Evolutionary conservation across 92 coral and sea anemone species (phyloP).

Genomic region (Epizoanthus stellaris): DNA sequence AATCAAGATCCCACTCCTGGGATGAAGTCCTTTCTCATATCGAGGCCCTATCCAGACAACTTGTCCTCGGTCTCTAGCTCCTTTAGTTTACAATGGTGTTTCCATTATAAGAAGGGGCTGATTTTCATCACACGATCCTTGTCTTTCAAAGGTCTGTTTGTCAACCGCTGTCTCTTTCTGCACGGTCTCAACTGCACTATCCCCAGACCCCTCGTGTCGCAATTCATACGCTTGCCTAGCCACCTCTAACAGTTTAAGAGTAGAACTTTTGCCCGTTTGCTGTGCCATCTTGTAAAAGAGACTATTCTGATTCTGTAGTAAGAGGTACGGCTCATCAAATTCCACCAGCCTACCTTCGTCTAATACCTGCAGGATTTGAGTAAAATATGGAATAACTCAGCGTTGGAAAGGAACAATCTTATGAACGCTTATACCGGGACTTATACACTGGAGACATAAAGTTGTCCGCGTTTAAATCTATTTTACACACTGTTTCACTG

Average conservation of each 20-base stretch:
- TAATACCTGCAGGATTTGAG: slow-evolving; percentile 67
- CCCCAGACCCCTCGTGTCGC: slow-evolving; percentile 58
- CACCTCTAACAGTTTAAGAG: slow-evolving; percentile 71
- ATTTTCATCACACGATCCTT: not conserved
- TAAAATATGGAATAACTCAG: not conserved
- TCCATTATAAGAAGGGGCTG: slow-evolving; percentile 17
- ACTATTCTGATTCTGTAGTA: slow-evolving; percentile 67
- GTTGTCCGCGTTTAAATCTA: too few relatives aligned
- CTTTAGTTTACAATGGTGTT: not conserved
- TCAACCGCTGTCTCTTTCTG: slow-evolving; percentile 8
- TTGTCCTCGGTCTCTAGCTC: too few relatives aligned
- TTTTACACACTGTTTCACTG: too few relatives aligned
- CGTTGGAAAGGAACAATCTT: too few relatives aligned
- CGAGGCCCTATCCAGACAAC: too few relatives aligned
- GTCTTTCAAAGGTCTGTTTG: not conserved
- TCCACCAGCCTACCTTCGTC: slow-evolving; percentile 89
- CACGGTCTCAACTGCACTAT: slow-evolving; percentile 16
- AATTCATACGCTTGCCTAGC: slow-evolving; percentile 83
- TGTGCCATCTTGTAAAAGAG: slow-evolving; percentile 84
- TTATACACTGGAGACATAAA: too few relatives aligned
- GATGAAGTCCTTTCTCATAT: too few relatives aligned
- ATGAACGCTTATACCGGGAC: too few relatives aligned
- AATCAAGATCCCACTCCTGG: too few relatives aligned
- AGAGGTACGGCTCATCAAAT: slow-evolving; percentile 88
- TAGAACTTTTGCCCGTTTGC: slow-evolving; percentile 77